Conservation (phyloP, 2,113 vertebrate species). For the Fregata magnificens region DNA sequence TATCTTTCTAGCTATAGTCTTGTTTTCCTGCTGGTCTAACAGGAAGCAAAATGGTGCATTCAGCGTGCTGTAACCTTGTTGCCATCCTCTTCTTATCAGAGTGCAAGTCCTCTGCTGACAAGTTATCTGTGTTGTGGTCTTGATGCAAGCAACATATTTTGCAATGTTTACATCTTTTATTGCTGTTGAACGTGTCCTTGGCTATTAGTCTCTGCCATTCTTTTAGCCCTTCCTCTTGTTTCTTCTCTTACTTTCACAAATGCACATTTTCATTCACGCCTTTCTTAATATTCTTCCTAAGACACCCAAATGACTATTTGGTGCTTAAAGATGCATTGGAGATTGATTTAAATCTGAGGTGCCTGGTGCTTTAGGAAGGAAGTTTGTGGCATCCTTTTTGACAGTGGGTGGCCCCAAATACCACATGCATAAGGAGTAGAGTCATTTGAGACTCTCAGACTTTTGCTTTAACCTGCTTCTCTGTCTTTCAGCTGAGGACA, state of each 20-base stretch:
- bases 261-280: not conserved
- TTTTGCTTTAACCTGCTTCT: slow-evolving; percentile 18
- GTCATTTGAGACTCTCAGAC: not conserved
- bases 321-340: not conserved
- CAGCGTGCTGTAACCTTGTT: not conserved
- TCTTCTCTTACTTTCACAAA: not conserved
- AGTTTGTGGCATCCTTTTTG: not conserved
- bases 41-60: not conserved
- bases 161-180: not conserved
- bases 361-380: not conserved
- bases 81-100: not conserved
- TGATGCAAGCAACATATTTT: not conserved
- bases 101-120: not conserved
- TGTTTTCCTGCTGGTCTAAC: not conserved
- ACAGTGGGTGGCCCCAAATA: not conserved
- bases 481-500: slow-evolving; percentile 53
- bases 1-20: not conserved
- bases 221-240: not conserved
- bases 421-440: not conserved
- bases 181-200: not conserved
- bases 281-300: not conserved
- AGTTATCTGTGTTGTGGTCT: not conserved
- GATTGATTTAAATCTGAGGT: not conserved
- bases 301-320: not conserved
- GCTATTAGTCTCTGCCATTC: not conserved